A percentile compares a stretch with the other conserved stretches of the same genome.
phyloP scores from a whole-genome alignment of 2,113 vertebrate species.

The Amia ocellicauda region DNA sequence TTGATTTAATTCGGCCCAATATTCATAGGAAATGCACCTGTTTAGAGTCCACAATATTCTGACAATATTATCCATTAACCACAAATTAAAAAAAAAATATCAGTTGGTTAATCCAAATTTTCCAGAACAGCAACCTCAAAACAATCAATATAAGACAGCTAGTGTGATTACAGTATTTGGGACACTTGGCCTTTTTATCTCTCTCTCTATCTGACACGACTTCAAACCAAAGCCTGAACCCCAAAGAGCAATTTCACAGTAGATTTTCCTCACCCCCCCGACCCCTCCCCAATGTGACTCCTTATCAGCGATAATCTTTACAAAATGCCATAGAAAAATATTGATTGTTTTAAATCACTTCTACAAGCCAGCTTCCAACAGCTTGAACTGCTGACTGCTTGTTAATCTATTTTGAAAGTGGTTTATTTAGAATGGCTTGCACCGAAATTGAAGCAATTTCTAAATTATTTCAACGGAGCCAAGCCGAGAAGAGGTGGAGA shows the following conservation, averaged over 20 bases:
- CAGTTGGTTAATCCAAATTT: too few relatives aligned
- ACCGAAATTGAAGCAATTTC: too few relatives aligned
- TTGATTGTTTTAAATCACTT: constrained; percentile 17
- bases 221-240: neutral
- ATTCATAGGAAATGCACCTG: too few relatives aligned
- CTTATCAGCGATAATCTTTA: constrained; percentile 17
- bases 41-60: too few relatives aligned
- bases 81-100: too few relatives aligned
- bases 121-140: too few relatives aligned
- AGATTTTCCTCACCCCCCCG: constrained; percentile 11
- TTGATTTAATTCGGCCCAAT: too few relatives aligned
- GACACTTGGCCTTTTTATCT: constrained; percentile 10
- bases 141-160: too few relatives aligned
- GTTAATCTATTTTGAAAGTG: constrained; percentile 2
- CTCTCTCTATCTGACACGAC: neutral
- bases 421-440: too few relatives aligned
- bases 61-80: too few relatives aligned
- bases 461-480: too few relatives aligned
- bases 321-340: constrained; percentile 10
- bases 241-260: neutral
- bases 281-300: constrained; percentile 10
- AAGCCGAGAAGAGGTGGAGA: too few relatives aligned
- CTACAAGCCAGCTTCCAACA: constrained; percentile 5
- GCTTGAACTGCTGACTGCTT: neutral
- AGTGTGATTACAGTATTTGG: neutral